Conservation (phyloP, 2,113 vertebrate species). For the Burhinus bistriatus region DNA sequence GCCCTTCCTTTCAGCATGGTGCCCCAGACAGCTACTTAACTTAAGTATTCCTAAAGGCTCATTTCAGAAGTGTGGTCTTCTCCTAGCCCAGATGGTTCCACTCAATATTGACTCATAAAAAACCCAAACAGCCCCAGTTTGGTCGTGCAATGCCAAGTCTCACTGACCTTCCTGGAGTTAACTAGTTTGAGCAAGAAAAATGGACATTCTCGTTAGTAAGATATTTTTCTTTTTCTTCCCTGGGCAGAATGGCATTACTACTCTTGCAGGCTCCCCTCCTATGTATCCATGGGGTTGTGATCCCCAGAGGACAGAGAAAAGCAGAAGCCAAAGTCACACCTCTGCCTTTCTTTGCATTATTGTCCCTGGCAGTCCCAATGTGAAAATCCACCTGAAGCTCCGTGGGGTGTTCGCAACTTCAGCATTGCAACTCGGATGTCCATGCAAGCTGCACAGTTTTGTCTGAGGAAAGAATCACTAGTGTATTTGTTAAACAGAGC, state of each 20-base stretch:
- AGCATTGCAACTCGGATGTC: accelerated
- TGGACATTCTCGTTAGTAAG: not conserved
- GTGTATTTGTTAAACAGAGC: not conserved
- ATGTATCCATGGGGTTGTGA: not conserved
- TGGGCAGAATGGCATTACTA: not conserved
- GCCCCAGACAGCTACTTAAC: conserved; percentile 9
- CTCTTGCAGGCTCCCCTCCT: not conserved
- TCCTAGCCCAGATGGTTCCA: conserved; percentile 10
- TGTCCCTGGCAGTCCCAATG: not conserved
- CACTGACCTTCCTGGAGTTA: not conserved
- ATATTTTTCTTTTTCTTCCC: not conserved
- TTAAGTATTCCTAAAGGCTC: not conserved
- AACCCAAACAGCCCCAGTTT: not conserved
- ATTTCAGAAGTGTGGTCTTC: not conserved
- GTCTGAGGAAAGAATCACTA: not conserved
- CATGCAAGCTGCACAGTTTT: not conserved
- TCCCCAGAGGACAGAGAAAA: not conserved
- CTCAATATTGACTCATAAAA: conserved; percentile 9
- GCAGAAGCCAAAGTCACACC: not conserved
- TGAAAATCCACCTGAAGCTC: not conserved
- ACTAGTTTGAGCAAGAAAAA: not conserved
- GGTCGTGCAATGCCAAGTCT: not conserved
- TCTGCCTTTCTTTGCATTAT: not conserved
- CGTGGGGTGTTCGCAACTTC: not conserved
- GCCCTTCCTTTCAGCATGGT: conserved; percentile 1